phyloP scores from a whole-genome alignment of 2,113 vertebrate species.

The Prolemur simus region DNA sequence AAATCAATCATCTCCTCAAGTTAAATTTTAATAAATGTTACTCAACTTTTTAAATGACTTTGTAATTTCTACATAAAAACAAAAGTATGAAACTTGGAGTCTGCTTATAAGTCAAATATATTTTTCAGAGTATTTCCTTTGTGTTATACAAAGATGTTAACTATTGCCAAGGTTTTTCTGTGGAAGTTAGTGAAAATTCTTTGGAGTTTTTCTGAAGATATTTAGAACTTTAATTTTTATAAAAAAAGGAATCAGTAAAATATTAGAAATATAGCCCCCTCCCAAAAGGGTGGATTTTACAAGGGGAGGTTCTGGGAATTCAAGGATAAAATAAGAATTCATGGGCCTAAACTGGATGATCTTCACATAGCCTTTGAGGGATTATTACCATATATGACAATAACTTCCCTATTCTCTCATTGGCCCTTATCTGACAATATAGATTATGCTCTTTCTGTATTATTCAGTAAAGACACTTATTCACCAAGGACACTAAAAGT shows the following conservation, averaged over 20 bases:
- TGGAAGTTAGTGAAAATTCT: not conserved
- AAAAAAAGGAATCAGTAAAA: not conserved
- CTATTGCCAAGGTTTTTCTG: not conserved
- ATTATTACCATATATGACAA: not conserved
- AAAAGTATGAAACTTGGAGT: not conserved
- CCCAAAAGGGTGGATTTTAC: not conserved
- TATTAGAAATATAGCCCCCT: not conserved
- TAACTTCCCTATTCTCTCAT: not conserved
- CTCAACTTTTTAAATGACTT: not conserved
- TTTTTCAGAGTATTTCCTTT: slow-evolving; percentile 18
- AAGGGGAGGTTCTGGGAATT: not conserved
- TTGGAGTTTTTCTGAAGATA: not conserved
- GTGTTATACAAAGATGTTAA: slow-evolving; percentile 6
- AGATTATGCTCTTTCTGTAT: not conserved
- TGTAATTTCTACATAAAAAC: not conserved
- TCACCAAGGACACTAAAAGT: not conserved
- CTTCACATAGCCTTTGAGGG: not conserved
- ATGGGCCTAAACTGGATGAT: not conserved
- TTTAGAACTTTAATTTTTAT: not conserved
- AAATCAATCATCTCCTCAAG: slow-evolving; percentile 7
- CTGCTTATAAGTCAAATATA: not conserved
- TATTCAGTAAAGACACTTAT: not conserved
- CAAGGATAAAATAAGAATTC: not conserved
- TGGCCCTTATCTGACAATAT: not conserved
- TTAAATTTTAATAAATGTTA: slow-evolving; percentile 28